Evolutionary conservation across 2,888 invertebrate genomes (phyloP).

Genomic region (Orthosia gothica): DNA sequence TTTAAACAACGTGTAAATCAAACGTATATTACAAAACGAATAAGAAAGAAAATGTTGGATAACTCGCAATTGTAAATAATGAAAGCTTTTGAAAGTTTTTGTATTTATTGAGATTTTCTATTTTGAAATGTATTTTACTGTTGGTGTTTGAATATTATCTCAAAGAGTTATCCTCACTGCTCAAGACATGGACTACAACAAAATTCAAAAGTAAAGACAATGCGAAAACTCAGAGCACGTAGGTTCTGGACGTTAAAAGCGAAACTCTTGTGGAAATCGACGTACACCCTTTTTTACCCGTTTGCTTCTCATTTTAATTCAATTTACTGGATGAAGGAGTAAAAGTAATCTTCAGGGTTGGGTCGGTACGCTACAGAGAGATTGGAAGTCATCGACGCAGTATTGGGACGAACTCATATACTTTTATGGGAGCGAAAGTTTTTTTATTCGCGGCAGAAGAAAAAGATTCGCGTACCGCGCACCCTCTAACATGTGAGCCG

Average conservation of each 20-base stretch:
- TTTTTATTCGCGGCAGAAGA: slow-evolving; percentile 87
- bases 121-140: neutral
- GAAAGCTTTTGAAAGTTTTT: too few relatives aligned
- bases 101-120: too few relatives aligned
- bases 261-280: slow-evolving; percentile 86
- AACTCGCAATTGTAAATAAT: neutral
- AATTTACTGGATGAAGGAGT: slow-evolving; percentile 90
- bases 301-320: slow-evolving; percentile 90
- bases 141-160: neutral
- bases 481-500: slow-evolving; percentile 79
- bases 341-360: slow-evolving; percentile 90
- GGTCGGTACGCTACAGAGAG: slow-evolving; percentile 89
- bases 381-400: slow-evolving; percentile 90
- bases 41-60: neutral
- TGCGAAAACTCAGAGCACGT: slow-evolving; percentile 70
- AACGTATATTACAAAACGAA: neutral
- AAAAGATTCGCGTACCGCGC: slow-evolving; percentile 83
- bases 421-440: slow-evolving; percentile 89
- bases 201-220: slow-evolving; percentile 66
- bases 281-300: slow-evolving; percentile 88
- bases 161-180: too few relatives aligned
- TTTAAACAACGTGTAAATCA: neutral
- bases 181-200: neutral
- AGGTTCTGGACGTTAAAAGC: slow-evolving; percentile 79
- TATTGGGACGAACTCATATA: slow-evolving; percentile 91